Percentiles rank a stretch among this genome's conserved stretches.
These are phyloP conservation scores for Adelognathus sp. DNA, from an alignment of 2,888 invertebrate species.

Conservation along the genomic window DNA sequence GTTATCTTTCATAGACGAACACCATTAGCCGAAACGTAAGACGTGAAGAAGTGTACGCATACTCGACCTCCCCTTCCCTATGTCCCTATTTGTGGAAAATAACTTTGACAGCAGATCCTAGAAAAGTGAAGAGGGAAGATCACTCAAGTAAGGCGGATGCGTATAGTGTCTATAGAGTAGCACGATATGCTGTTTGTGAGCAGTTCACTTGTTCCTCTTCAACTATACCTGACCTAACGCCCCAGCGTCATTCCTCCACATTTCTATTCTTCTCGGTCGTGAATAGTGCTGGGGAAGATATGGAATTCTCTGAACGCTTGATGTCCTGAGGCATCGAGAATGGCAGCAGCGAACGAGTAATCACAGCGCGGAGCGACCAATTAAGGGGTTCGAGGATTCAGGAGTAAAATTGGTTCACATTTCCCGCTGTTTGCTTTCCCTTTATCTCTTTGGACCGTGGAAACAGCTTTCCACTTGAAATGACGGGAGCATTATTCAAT, in stretches of 20 bases:
- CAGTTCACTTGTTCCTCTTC: background rate
- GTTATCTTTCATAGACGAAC: no score
- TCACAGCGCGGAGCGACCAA: slow-evolving; percentile 29
- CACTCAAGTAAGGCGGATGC: background rate
- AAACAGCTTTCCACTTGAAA: background rate
- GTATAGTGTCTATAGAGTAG: background rate
- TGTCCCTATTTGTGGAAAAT: no score
- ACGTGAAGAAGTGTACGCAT: no score
- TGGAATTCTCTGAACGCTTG: slow-evolving; percentile 13
- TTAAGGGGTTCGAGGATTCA: slow-evolving; percentile 29
- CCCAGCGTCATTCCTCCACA: background rate
- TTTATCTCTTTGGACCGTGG: background rate
- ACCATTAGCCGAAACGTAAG: no score
- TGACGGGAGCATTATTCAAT: slow-evolving; percentile 30
- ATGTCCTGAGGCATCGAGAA: background rate
- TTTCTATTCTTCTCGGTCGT: background rate
- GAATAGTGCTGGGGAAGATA: slow-evolving; percentile 31
- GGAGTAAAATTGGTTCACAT: slow-evolving; percentile 34
- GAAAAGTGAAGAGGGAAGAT: background rate
- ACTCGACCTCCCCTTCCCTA: no score
- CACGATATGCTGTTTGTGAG: background rate
- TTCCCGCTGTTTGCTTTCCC: background rate
- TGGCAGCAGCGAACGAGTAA: slow-evolving; percentile 29
- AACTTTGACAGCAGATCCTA: background rate
- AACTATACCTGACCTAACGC: background rate